Conservation (phyloP, 2,113 vertebrate genomes). For the Balaeniceps rex region DNA sequence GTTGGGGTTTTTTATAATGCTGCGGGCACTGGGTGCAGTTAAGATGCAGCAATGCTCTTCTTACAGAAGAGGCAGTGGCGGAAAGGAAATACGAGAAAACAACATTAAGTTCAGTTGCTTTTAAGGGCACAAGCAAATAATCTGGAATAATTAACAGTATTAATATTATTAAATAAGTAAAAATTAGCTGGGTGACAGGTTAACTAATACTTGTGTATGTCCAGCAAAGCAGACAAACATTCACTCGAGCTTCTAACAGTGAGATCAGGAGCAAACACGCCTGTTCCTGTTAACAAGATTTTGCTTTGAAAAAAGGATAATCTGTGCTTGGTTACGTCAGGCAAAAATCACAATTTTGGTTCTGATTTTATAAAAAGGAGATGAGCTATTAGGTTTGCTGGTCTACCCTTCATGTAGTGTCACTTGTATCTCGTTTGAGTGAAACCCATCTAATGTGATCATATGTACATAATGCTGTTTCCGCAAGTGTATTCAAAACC, state of each 20-base stretch:
- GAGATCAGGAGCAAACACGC: neutral
- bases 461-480: neutral
- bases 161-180: neutral
- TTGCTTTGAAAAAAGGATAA: slow-evolving; percentile 27
- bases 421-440: neutral
- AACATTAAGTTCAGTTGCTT: neutral
- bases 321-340: slow-evolving; percentile 41
- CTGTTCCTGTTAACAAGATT: slow-evolving; percentile 18
- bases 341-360: slow-evolving; percentile 20
- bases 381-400: neutral
- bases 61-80: neutral
- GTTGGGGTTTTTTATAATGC: neutral
- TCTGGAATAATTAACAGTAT: neutral
- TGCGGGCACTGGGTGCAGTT: neutral
- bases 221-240: neutral
- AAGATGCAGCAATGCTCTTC: neutral
- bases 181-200: neutral
- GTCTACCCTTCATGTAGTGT: neutral
- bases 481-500: neutral
- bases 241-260: neutral
- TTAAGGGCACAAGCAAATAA: neutral
- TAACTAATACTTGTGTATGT: neutral
- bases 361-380: slow-evolving; percentile 38
- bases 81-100: neutral
- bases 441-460: neutral